Base-by-base conservation (phyloP, 2,797 vertebrate species). In the Aplochiton taeniatus region DNA sequence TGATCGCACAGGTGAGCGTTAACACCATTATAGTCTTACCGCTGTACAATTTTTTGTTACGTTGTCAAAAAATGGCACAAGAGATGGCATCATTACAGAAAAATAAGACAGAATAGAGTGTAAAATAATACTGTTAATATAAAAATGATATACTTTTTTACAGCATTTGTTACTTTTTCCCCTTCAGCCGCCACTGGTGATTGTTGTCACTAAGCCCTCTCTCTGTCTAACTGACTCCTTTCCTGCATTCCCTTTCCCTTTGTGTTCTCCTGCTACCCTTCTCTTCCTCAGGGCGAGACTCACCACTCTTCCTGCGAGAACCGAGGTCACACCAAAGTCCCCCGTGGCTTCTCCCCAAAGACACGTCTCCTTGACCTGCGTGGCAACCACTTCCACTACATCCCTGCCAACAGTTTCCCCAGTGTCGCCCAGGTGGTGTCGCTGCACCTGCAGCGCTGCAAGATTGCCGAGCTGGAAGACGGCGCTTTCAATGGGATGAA, bases 391-490 rank as follows among this genome's bases (percentile, higher is more conserved):
- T 95, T 98, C 68, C 76, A 90, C 55, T 84, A 74, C 9, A 80
- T 99, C 77, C 90, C 93, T 0, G 74, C 77, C 0, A 92, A 83
- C 0, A 91, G 95, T 76, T 99, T 99, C 74, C 88, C 87, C 0
- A 89, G 91, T 4, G 76, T 96, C 41, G 65, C 87, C 58, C 83
- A 86, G 55, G 90, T 97, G 8, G 88, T 95, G 59, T 99, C 96
- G 0, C 89, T 99, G 41, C 96, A 98, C 65, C 87, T 99, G 70
- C 97, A 99, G 87, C 90, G 90, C 79, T 97, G 96, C 64, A 76
- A 85, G 77, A 92, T 98, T 1, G 56, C 77, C 0, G 85, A 62
- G 1, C 82, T 99, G 67, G 91, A 90, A 14, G 83, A 78, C 0
- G 89, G 94, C 0, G 96, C 95, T 0, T 91, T 98, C 76, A 85